A percentile compares a stretch with the other conserved stretches of the same genome.
phyloP scores from a whole-genome alignment of 2,888 invertebrate species.

The Philaethria dido region DNA sequence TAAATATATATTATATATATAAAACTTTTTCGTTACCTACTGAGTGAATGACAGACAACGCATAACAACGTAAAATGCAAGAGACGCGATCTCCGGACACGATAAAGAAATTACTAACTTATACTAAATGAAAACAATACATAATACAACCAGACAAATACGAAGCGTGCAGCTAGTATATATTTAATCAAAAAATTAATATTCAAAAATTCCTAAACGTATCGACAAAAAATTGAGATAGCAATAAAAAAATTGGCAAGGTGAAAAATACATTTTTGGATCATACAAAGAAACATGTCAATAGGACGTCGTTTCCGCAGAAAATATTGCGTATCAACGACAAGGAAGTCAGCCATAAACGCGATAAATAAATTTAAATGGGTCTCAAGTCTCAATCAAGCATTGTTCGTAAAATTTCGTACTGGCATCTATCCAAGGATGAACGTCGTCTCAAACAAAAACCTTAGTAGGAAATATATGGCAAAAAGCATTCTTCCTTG shows the following conservation, averaged over 20 bases:
- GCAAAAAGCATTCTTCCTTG: constrained; percentile 58
- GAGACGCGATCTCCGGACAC: no score
- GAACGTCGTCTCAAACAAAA: constrained; percentile 44
- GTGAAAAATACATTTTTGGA: neutral
- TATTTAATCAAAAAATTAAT: no score
- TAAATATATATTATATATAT: no score
- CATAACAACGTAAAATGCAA: no score
- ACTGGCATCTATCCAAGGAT: constrained; percentile 61
- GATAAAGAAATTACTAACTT: no score
- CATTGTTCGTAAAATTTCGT: constrained; percentile 44
- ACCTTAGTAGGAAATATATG: constrained; percentile 52
- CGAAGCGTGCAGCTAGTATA: neutral
- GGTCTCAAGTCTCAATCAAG: constrained; percentile 30
- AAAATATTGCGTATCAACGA: constrained; percentile 22
- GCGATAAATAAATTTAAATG: constrained; percentile 44
- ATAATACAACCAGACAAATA: no score
- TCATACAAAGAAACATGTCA: neutral
- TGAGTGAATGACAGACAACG: no score
- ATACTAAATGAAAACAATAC: no score
- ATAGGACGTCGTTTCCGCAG: neutral
- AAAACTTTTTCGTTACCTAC: no score
- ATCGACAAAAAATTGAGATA: neutral
- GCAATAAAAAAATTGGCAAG: neutral
- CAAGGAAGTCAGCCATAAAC: constrained; percentile 43
- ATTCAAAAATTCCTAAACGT: neutral